Evolutionary conservation across 2,113 vertebrate genomes (phyloP).

Genomic region (Zosterops pallidus): DNA sequence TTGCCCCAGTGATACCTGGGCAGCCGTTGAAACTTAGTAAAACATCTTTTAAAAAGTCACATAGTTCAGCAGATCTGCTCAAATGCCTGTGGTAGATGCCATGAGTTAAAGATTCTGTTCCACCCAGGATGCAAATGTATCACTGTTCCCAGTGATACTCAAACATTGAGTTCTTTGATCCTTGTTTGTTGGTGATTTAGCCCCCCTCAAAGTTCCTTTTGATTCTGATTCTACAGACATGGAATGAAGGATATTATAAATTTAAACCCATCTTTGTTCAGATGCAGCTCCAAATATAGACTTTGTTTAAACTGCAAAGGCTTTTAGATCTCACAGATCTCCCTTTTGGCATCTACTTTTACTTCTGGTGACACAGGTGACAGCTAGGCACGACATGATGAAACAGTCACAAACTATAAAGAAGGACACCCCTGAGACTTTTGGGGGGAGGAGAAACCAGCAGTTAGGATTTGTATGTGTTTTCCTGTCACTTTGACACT

Average conservation of each 20-base stretch:
- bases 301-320: neutral
- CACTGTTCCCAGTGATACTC: neutral
- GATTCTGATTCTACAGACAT: neutral
- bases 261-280: neutral
- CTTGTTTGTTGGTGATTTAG: neutral
- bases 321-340: neutral
- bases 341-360: neutral
- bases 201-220: neutral
- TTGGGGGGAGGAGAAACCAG: neutral
- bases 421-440: neutral
- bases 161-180: neutral
- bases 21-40: neutral
- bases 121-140: neutral
- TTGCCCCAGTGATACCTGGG: neutral
- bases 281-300: neutral
- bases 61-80: neutral
- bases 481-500: neutral
- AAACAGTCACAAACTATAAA: neutral
- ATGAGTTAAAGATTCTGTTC: neutral
- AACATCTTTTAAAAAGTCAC: neutral
- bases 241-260: neutral
- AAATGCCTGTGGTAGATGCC: rapidly evolving
- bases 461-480: neutral
- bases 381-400: neutral
- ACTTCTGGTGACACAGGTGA: neutral